Conservation (phyloP, 2,797 vertebrate genomes). For the Sebastes matsubarae region DNA sequence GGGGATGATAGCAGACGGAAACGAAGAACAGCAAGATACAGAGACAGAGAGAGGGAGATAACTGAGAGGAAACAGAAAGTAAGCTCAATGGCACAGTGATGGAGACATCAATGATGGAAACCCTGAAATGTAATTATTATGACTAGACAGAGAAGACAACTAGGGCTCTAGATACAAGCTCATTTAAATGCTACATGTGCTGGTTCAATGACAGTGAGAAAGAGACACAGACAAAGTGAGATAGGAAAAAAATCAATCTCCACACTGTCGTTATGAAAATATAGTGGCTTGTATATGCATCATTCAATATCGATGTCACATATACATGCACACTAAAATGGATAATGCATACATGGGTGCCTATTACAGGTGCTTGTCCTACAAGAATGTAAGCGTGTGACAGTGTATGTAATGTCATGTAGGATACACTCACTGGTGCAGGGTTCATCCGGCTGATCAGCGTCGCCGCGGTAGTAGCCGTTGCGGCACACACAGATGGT, state of each 20-base stretch:
- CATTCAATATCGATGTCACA: not conserved
- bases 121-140: conserved; percentile 31
- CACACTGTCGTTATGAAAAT: not conserved
- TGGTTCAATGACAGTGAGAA: not conserved
- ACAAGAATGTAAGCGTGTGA: not conserved
- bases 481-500: conserved; percentile 94
- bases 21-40: conserved; percentile 27
- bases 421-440: conserved; percentile 92
- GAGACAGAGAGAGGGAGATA: conserved; percentile 18
- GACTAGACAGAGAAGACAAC: conserved; percentile 4
- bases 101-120: conserved; percentile 46
- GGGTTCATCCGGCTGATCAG: conserved; percentile 89
- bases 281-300: not conserved
- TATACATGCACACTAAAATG: not conserved
- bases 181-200: conserved; percentile 17
- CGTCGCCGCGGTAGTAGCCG: conserved; percentile 93
- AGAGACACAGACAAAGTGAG: not conserved
- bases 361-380: not conserved
- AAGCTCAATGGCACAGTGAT: conserved; percentile 27
- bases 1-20: conserved; percentile 65
- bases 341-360: not conserved
- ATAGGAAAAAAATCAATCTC: not conserved
- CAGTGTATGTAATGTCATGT: not conserved
- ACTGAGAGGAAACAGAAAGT: conserved; percentile 11
- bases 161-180: not conserved